phyloP scores from a whole-genome alignment of 2,797 vertebrate species.

The Threskiornis aethiopicus region DNA sequence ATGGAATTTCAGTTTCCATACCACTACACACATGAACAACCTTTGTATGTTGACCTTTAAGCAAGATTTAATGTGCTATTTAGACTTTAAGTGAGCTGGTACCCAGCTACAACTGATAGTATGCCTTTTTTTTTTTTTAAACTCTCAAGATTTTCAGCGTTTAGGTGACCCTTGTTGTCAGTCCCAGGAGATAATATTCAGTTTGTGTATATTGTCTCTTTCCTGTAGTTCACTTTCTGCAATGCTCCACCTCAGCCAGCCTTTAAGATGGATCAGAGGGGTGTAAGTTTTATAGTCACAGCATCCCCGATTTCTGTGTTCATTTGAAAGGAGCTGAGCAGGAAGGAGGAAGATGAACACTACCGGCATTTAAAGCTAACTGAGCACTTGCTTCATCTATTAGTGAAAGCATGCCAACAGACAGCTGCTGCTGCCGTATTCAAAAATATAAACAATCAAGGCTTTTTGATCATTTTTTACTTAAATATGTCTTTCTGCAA shows the following conservation, averaged over 20 bases:
- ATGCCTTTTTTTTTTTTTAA: no score
- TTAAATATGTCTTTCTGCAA: background rate
- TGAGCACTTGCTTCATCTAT: fast-evolving
- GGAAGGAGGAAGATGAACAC: background rate
- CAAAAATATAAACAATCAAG: background rate
- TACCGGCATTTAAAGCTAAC: background rate
- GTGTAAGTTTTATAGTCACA: background rate
- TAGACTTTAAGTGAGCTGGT: background rate
- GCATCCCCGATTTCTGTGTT: background rate
- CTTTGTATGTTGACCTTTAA: background rate
- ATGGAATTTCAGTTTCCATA: background rate
- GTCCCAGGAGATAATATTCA: background rate
- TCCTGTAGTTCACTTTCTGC: background rate
- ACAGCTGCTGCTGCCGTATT: background rate
- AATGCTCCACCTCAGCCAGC: background rate
- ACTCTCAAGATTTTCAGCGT: background rate
- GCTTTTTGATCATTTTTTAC: background rate
- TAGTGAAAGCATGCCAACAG: background rate
- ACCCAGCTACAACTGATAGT: background rate
- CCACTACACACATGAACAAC: background rate
- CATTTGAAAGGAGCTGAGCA: background rate
- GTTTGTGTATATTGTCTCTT: background rate
- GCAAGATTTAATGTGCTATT: background rate
- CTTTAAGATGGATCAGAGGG: background rate
- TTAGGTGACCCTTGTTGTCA: background rate